These are phyloP conservation scores for Trichoplusia ni DNA, from an alignment of 1,140 invertebrate genomes.

Conservation along the genomic window DNA sequence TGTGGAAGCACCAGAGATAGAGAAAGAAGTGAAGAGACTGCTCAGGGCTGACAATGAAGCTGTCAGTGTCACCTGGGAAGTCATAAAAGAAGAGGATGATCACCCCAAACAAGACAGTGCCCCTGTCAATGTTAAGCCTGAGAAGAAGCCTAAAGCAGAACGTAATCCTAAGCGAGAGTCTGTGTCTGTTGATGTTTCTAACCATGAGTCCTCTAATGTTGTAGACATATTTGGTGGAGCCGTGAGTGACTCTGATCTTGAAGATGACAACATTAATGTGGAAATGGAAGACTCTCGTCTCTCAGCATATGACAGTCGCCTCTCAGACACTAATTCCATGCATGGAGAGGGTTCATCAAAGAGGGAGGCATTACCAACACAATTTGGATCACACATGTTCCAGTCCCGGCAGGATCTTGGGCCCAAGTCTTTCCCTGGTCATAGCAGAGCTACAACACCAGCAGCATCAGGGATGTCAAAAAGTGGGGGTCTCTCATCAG, in stretches of 20 bases:
- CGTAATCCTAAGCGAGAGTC: slow-evolving; percentile 64
- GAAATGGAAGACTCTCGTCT: slow-evolving; percentile 91
- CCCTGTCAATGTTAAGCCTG: slow-evolving; percentile 77
- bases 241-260: slow-evolving; percentile 91
- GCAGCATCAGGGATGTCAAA: slow-evolving; percentile 47
- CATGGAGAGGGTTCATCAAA: slow-evolving; percentile 81
- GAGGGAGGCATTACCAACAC: slow-evolving; percentile 44
- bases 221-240: slow-evolving; percentile 93
- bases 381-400: slow-evolving; percentile 64
- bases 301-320: slow-evolving; percentile 87
- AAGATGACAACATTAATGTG: slow-evolving; percentile 87
- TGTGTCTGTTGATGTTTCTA: slow-evolving; percentile 55
- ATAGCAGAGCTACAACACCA: slow-evolving; percentile 37
- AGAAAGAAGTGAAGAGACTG: slow-evolving; percentile 97
- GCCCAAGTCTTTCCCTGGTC: slow-evolving; percentile 38
- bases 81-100: slow-evolving; percentile 95
- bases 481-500: slow-evolving; percentile 50
- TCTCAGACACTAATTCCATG: slow-evolving; percentile 89
- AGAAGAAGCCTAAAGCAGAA: slow-evolving; percentile 59
- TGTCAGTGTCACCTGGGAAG: slow-evolving; percentile 94
- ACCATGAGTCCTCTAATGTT: slow-evolving; percentile 66
- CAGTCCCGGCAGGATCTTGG: slow-evolving; percentile 39
- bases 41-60: slow-evolving; percentile 96
- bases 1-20: slow-evolving; percentile 98
- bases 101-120: slow-evolving; percentile 79